A percentile compares a stretch with the other conserved stretches of the same genome.
phyloP scores from a whole-genome alignment of 2,888 invertebrate species.

The Rhorus exstirpatorius region DNA sequence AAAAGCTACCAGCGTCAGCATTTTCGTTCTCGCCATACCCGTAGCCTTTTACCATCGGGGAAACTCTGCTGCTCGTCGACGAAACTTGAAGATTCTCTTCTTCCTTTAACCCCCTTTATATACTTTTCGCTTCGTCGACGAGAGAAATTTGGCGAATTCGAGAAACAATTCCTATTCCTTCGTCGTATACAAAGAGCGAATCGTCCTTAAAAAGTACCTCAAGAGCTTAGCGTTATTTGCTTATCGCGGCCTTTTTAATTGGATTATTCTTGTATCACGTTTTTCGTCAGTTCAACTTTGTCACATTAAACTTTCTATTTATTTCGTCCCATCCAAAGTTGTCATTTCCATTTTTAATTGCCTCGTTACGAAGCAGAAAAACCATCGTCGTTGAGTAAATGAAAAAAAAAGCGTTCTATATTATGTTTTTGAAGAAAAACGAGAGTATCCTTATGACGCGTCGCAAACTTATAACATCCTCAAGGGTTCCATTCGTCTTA shows the following conservation, averaged over 20 bases:
- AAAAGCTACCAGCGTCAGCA: conserved; percentile 70
- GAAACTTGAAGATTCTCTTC: conserved; percentile 9
- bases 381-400: no score
- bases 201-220: conserved; percentile 14
- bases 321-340: conserved; percentile 2
- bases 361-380: conserved; percentile 35
- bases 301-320: neutral
- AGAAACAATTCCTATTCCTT: conserved; percentile 48
- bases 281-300: neutral
- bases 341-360: conserved; percentile 34
- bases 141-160: conserved; percentile 47
- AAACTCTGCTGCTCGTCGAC: conserved; percentile 23
- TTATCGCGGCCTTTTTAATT: conserved; percentile 13
- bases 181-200: conserved; percentile 30
- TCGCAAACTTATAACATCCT: conserved; percentile 76
- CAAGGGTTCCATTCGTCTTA: conserved; percentile 81
- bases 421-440: no score
- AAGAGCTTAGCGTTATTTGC: conserved; percentile 17
- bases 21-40: conserved; percentile 48
- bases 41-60: conserved; percentile 36
- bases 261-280: neutral
- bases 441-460: conserved; percentile 32
- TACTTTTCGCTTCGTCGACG: conserved; percentile 64
- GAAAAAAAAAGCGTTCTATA: no score
- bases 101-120: conserved; percentile 17